Percentiles rank a stretch among this genome's conserved stretches.
These are phyloP conservation scores for Cyphomyrus discorhynchus DNA, from an alignment of 2,113 vertebrate genomes.

Conservation along the genomic window DNA sequence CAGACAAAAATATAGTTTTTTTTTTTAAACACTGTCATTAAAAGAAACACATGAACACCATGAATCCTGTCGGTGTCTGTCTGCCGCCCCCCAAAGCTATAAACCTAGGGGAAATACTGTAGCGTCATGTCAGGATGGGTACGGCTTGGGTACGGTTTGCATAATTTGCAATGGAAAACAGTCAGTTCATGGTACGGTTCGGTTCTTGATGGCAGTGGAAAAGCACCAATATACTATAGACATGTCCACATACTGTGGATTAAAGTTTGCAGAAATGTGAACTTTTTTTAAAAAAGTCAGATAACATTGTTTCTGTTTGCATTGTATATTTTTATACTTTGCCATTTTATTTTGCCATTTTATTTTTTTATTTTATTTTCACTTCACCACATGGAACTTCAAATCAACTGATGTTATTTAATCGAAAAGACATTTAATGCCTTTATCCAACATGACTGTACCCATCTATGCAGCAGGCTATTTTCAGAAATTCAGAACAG, in stretches of 20 bases:
- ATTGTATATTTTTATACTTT: neutral
- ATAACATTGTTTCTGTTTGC: too few species aligned
- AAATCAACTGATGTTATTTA: neutral
- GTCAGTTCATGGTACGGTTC: neutral
- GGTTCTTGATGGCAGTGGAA: neutral
- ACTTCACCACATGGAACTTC: neutral
- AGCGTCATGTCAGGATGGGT: neutral
- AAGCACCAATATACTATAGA: neutral
- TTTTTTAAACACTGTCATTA: too few species aligned
- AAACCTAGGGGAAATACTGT: too few species aligned
- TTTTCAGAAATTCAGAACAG: neutral
- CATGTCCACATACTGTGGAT: neutral
- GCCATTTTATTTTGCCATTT: neutral
- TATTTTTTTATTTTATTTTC: neutral
- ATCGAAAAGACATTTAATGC: neutral
- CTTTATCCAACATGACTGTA: neutral
- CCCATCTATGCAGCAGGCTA: neutral
- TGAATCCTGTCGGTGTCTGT: too few species aligned
- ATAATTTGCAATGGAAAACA: neutral
- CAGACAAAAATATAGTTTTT: too few species aligned
- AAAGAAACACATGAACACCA: too few species aligned
- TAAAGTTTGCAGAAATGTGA: neutral
- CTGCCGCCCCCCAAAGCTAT: too few species aligned
- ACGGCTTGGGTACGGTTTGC: neutral
- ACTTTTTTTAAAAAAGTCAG: too few species aligned